A percentile compares a stretch with the other conserved stretches of the same genome.
These are phyloP conservation scores for Pantherophis vulpinus DNA, from an alignment of 2,797 vertebrate species.

Conservation along the genomic window DNA sequence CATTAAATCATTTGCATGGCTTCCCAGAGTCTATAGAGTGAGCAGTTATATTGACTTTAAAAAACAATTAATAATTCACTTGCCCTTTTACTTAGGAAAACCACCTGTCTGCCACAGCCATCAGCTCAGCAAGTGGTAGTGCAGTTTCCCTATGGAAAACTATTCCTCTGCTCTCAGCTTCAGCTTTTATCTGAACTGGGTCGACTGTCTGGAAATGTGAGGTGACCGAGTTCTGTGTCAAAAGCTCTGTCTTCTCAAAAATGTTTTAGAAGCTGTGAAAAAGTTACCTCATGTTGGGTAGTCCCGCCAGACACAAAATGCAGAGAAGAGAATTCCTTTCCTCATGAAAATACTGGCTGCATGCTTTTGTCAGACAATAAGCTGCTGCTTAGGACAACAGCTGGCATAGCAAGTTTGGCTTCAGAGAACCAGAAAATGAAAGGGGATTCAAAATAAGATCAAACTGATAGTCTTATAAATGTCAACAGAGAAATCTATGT, in stretches of 20 bases:
- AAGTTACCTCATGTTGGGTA: conserved; percentile 50
- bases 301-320: conserved; percentile 53
- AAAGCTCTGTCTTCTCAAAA: conserved; percentile 40
- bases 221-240: conserved; percentile 30
- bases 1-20: conserved; percentile 52
- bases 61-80: conserved; percentile 21
- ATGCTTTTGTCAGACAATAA: conserved; percentile 55
- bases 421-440: conserved; percentile 67
- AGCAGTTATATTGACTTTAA: not conserved
- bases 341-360: conserved; percentile 43
- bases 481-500: conserved; percentile 60
- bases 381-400: conserved; percentile 64
- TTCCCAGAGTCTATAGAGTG: conserved; percentile 26
- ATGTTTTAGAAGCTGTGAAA: conserved; percentile 53
- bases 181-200: conserved; percentile 42
- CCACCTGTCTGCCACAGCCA: conserved; percentile 49
- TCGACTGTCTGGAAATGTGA: conserved; percentile 30
- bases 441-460: conserved; percentile 64
- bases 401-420: conserved; percentile 67
- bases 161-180: conserved; percentile 20
- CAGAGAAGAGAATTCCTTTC: conserved; percentile 43
- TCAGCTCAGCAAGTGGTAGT: conserved; percentile 17
- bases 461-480: conserved; percentile 63
- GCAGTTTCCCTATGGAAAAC: conserved; percentile 16
- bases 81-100: conserved; percentile 48